phyloP scores from a whole-genome alignment of 2,797 vertebrate genomes.

The Sebastes baramenuke region DNA sequence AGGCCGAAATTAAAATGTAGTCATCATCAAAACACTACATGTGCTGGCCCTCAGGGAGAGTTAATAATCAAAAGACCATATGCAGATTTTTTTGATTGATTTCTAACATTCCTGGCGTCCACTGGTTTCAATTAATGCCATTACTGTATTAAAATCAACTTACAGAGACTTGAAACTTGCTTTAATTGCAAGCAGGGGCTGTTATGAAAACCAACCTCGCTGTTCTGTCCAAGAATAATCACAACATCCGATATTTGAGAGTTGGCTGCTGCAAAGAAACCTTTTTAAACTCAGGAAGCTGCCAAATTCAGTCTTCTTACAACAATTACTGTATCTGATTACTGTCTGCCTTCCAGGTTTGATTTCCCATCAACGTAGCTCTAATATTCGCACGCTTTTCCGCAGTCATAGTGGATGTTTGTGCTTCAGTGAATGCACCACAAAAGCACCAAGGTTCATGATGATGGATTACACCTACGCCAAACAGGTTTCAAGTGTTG shows the following conservation, averaged over 20 bases:
- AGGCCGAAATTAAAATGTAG: background rate
- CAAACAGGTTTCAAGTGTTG: slow-evolving; percentile 30
- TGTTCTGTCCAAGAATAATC: background rate
- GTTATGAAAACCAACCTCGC: background rate
- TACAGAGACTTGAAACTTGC: background rate
- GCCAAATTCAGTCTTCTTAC: slow-evolving; percentile 8
- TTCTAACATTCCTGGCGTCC: background rate
- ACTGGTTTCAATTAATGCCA: background rate
- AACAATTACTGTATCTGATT: background rate
- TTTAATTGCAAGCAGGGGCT: background rate
- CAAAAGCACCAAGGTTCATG: background rate
- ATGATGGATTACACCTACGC: slow-evolving; percentile 2
- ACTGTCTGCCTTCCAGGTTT: slow-evolving; percentile 3
- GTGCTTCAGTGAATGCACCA: background rate
- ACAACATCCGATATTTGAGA: slow-evolving; percentile 1
- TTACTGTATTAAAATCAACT: background rate
- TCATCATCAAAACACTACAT: background rate
- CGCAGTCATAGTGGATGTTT: background rate
- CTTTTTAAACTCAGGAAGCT: background rate
- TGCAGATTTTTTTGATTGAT: background rate
- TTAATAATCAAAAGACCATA: background rate
- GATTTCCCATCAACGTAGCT: background rate
- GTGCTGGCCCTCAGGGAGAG: background rate
- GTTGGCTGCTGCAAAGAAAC: background rate
- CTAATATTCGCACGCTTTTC: background rate